A percentile compares a stretch with the other conserved stretches of the same genome.
Evolutionary conservation across 2,888 invertebrate genomes (phyloP).

Genomic region (Acrobasis repandana): DNA sequence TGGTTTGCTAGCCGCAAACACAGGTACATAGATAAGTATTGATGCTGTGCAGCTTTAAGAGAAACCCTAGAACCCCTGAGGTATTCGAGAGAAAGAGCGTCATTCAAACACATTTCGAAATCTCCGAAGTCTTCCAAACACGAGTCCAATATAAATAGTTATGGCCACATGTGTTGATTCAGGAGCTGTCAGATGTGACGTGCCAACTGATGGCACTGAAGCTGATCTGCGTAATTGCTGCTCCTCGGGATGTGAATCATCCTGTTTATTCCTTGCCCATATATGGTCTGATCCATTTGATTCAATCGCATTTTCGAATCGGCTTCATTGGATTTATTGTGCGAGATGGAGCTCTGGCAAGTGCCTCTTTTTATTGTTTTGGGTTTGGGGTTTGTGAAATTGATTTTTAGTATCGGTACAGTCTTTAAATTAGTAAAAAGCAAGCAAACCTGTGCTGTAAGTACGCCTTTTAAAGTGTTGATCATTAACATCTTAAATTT

Average conservation of each 20-base stretch:
- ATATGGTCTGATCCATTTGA: conserved; percentile 9
- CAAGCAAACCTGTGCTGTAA: too few species aligned
- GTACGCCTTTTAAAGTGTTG: too few species aligned
- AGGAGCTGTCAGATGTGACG: not conserved
- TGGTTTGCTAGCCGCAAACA: too few species aligned
- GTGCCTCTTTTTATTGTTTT: not conserved
- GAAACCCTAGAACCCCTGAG: too few species aligned
- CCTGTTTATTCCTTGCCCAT: conserved; percentile 1
- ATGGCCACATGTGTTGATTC: not conserved
- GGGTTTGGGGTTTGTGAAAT: not conserved
- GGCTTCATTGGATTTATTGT: not conserved
- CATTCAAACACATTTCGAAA: conserved; percentile 3
- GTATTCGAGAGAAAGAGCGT: not conserved
- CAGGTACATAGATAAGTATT: too few species aligned
- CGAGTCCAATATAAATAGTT: conserved; percentile 8
- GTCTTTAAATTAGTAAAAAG: too few species aligned
- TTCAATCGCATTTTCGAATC: not conserved
- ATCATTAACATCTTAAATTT: too few species aligned
- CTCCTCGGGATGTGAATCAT: not conserved
- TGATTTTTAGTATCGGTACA: not conserved
- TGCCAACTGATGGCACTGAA: conserved; percentile 4
- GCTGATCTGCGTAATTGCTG: conserved; percentile 8
- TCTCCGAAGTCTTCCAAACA: not conserved
- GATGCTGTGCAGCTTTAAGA: too few species aligned
- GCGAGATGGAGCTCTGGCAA: not conserved